phyloP scores from a whole-genome alignment of 2,113 vertebrate genomes.

The Heliornis fulica region DNA sequence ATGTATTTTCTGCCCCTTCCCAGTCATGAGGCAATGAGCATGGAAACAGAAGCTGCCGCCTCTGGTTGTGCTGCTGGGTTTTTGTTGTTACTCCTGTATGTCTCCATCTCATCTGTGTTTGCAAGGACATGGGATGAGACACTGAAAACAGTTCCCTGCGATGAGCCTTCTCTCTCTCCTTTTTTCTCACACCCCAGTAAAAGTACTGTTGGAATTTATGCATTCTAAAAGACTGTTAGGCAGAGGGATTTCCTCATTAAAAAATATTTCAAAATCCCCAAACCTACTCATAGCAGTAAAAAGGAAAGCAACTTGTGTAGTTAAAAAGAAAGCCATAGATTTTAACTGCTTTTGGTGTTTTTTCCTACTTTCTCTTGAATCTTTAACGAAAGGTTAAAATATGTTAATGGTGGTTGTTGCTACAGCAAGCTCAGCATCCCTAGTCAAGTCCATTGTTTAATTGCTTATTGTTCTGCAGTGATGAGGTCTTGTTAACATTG shows the following conservation, averaged over 20 bases:
- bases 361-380: not conserved
- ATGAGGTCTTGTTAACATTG: constrained; percentile 49
- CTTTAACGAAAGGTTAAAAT: not conserved
- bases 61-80: not conserved
- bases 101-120: not conserved
- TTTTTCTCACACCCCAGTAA: not conserved
- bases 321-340: not conserved
- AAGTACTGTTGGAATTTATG: not conserved
- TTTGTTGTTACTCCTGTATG: not conserved
- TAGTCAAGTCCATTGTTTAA: not conserved
- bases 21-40: not conserved
- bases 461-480: not conserved
- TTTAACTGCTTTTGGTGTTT: not conserved
- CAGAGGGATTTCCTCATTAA: not conserved
- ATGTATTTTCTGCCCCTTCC: not conserved
- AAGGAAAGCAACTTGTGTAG: not conserved
- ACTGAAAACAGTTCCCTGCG: not conserved
- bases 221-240: not conserved
- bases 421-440: constrained; percentile 19
- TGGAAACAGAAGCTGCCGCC: not conserved
- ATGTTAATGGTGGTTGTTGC: constrained; percentile 10
- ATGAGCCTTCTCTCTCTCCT: not conserved
- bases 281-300: not conserved
- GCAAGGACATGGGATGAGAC: not conserved
- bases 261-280: not conserved